Evolutionary conservation across 64 coral and sea anemone species (phyloP).

Genomic region (Montipora efflorescens): DNA sequence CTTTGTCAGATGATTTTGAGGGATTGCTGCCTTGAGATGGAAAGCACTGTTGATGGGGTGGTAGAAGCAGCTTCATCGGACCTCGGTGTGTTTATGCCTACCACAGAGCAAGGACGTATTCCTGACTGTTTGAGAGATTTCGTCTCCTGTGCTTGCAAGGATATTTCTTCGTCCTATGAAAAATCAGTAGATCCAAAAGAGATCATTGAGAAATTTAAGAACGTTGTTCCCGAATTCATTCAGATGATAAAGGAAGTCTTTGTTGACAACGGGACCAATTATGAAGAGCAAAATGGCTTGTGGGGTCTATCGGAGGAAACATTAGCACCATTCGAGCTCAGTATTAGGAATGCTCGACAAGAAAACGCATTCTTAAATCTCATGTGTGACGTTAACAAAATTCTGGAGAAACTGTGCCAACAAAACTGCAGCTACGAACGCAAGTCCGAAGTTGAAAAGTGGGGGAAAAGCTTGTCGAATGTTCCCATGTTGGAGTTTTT

Average conservation of each 20-base stretch:
- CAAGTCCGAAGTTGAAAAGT: too few species aligned
- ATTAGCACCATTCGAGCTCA: not conserved
- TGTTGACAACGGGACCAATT: not conserved
- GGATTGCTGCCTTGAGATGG: conserved; percentile 59
- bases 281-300: not conserved
- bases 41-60: not conserved
- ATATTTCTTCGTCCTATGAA: not conserved
- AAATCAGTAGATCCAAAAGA: not conserved
- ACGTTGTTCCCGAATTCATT: not conserved
- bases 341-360: too few species aligned
- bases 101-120: not conserved
- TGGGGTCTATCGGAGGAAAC: not conserved
- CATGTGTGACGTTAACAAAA: too few species aligned
- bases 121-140: not conserved
- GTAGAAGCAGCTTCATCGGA: not conserved
- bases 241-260: not conserved
- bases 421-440: too few species aligned
- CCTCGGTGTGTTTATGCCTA: not conserved
- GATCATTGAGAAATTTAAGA: not conserved
- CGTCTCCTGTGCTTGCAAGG: not conserved
- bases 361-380: too few species aligned
- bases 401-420: too few species aligned
- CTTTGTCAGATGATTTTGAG: conserved; percentile 13
- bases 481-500: too few species aligned
- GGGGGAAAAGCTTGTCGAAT: too few species aligned